Evolutionary conservation across 1,140 invertebrate genomes (phyloP).

Genomic region (Cyclina sinensis): DNA sequence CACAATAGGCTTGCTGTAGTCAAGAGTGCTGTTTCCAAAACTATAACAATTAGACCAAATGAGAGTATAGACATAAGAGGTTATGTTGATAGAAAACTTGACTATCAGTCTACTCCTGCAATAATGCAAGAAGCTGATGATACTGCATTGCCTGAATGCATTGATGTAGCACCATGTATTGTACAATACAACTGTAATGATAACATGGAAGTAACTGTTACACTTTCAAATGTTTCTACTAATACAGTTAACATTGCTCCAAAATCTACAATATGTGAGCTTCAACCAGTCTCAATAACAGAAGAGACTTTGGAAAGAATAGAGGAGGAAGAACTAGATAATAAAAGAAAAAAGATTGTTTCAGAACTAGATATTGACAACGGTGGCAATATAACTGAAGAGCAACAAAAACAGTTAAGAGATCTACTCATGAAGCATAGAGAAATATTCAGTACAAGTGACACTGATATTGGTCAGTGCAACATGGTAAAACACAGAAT

Average conservation of each 20-base stretch:
- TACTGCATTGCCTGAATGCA: neutral
- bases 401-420: neutral
- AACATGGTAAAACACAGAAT: conserved; percentile 10
- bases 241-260: conserved; percentile 60
- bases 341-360: neutral
- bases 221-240: conserved; percentile 58
- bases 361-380: neutral
- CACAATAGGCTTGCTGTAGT: conserved; percentile 11
- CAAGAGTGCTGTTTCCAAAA: conserved; percentile 21
- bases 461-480: conserved; percentile 21
- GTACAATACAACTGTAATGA: conserved; percentile 46
- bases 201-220: neutral
- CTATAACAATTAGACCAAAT: conserved; percentile 37
- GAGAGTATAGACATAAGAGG: conserved; percentile 27
- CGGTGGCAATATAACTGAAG: neutral
- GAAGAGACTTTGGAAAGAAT: neutral
- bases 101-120: conserved; percentile 18
- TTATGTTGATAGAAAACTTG: conserved; percentile 51
- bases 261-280: conserved; percentile 52
- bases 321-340: neutral
- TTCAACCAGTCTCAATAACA: conserved; percentile 53
- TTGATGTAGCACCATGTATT: conserved; percentile 54
- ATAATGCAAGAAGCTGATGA: conserved; percentile 35
- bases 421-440: neutral
- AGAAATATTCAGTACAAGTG: conserved; percentile 15